Conservation (phyloP, 2,797 vertebrate genomes). For the Hippoglossus hippoglossus region DNA sequence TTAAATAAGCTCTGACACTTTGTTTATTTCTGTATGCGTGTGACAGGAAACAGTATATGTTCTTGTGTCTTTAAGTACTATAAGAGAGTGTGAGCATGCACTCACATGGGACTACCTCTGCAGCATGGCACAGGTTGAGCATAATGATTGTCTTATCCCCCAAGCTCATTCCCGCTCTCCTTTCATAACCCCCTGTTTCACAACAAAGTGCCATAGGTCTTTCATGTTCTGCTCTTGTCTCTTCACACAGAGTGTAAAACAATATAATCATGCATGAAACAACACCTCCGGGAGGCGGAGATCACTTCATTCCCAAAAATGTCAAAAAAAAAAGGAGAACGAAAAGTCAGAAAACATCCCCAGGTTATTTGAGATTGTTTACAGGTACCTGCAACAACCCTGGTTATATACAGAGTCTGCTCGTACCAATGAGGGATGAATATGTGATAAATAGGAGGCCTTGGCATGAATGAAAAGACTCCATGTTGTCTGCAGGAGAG, state of each 20-base stretch:
- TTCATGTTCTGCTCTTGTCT: constrained; percentile 81
- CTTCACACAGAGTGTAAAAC: constrained; percentile 78
- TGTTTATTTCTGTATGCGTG: constrained; percentile 3
- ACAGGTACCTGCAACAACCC: constrained; percentile 64
- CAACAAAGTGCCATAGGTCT: constrained; percentile 78
- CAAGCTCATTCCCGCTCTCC: constrained; percentile 70
- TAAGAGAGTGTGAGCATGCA: constrained; percentile 36
- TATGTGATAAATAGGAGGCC: constrained; percentile 68
- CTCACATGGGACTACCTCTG: constrained; percentile 64
- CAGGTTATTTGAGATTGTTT: constrained; percentile 81
- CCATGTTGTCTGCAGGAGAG: constrained; percentile 49
- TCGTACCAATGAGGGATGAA: constrained; percentile 67
- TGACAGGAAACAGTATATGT: constrained; percentile 3
- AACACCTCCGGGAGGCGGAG: constrained; percentile 77
- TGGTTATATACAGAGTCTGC: constrained; percentile 59
- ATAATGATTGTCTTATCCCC: constrained; percentile 79
- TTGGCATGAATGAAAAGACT: constrained; percentile 65
- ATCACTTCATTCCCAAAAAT: constrained; percentile 76
- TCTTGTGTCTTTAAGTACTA: constrained; percentile 32
- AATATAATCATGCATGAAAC: constrained; percentile 84
- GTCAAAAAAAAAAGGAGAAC: constrained; percentile 62
- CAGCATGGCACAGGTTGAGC: constrained; percentile 74
- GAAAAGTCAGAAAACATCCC: constrained; percentile 77
- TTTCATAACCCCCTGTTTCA: constrained; percentile 73
- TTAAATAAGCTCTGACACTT: background rate